These are phyloP conservation scores for Amia ocellicauda DNA, from an alignment of 2,113 vertebrate genomes.

Conservation along the genomic window DNA sequence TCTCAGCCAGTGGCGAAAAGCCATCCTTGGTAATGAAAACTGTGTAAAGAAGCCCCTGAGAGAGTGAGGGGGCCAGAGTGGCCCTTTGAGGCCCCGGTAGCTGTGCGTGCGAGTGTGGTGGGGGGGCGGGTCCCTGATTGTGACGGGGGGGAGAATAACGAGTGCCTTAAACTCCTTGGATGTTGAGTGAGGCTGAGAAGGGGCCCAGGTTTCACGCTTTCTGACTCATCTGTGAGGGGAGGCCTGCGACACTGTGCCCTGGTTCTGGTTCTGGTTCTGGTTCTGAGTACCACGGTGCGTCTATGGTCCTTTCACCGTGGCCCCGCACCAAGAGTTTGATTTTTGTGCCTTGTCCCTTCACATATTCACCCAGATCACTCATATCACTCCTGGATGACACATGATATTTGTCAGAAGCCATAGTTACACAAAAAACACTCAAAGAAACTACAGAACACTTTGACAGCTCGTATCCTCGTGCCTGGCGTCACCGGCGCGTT, in stretches of 20 bases:
- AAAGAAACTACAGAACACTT: no score
- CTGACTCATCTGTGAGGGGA: no score
- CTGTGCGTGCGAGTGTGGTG: slow-evolving; percentile 47
- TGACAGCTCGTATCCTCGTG: no score
- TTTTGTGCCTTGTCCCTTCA: no score
- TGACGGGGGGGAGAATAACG: neutral
- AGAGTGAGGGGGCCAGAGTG: slow-evolving; percentile 39
- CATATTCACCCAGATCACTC: slow-evolving; percentile 5
- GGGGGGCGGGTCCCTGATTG: slow-evolving; percentile 17
- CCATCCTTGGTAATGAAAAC: neutral
- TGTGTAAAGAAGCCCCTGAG: slow-evolving; percentile 44
- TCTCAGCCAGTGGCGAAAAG: no score
- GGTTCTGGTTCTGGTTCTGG: neutral
- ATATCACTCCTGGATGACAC: neutral
- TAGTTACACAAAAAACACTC: no score
- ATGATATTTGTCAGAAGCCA: no score
- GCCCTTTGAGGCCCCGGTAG: slow-evolving; percentile 14
- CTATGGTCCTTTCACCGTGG: neutral
- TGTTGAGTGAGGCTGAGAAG: slow-evolving; percentile 4
- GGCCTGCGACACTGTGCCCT: neutral
- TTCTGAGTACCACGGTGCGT: neutral
- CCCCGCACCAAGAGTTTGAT: slow-evolving; percentile 25
- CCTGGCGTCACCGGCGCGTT: no score
- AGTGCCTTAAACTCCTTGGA: slow-evolving; percentile 22
- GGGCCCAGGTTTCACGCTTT: neutral